A percentile compares a stretch with the other conserved stretches of the same genome.
phyloP scores from a whole-genome alignment of 2,888 invertebrate genomes.

The Drosophila setosimentum region DNA sequence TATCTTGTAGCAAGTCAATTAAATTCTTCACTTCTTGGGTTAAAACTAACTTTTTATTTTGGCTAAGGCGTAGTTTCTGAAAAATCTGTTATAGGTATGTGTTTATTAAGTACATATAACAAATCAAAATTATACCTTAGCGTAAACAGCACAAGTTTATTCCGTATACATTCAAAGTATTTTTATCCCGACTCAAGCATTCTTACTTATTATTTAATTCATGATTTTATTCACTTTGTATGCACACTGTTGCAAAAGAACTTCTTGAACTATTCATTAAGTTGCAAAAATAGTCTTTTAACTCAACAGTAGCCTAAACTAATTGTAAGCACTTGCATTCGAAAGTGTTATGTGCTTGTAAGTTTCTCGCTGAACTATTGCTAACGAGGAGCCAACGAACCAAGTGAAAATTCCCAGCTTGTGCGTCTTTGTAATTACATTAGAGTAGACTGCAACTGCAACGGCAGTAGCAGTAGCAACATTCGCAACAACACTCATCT shows the following conservation, averaged over 20 bases:
- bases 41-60: not conserved
- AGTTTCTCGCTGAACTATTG: not conserved
- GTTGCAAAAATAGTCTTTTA: slow-evolving; percentile 1
- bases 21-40: not conserved
- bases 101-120: not conserved
- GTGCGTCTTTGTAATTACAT: slow-evolving; percentile 11
- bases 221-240: not conserved
- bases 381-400: not conserved
- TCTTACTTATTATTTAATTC: not conserved
- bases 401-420: not conserved
- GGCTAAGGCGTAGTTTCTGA: not conserved
- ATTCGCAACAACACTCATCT: not conserved
- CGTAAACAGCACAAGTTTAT: not conserved
- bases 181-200: not conserved
- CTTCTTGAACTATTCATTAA: not conserved
- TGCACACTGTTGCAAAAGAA: not conserved
- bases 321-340: slow-evolving; percentile 25
- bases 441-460: slow-evolving; percentile 3
- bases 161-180: not conserved
- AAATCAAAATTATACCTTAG: not conserved
- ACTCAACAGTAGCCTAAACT: slow-evolving; percentile 3
- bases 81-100: not conserved
- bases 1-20: not conserved
- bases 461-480: not conserved
- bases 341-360: slow-evolving; percentile 8